These are phyloP conservation scores for Ectropis grisescens DNA, from an alignment of 1,140 invertebrate species.

Conservation along the genomic window DNA sequence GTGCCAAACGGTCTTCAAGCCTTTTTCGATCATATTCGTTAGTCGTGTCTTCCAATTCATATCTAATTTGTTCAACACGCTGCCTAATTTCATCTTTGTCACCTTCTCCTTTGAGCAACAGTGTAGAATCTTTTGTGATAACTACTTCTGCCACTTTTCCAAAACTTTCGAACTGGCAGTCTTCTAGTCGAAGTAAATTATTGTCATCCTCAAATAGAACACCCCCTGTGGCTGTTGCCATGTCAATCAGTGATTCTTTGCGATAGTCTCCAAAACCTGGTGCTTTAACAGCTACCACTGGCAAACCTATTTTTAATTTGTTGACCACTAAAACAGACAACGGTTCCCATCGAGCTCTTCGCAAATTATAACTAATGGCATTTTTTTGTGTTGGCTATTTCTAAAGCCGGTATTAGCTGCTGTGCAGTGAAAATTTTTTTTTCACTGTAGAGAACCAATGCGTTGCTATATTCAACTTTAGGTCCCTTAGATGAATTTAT, in stretches of 20 bases:
- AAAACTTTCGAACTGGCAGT: constrained; percentile 87
- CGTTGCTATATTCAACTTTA: constrained; percentile 94
- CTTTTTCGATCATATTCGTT: constrained; percentile 85
- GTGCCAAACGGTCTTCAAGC: constrained; percentile 80
- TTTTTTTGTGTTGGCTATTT: constrained; percentile 87
- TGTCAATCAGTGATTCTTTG: constrained; percentile 94
- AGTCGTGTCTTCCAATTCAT: constrained; percentile 76
- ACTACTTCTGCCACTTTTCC: constrained; percentile 93
- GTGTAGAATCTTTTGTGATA: constrained; percentile 89
- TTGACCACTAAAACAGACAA: constrained; percentile 83
- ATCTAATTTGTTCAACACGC: constrained; percentile 75
- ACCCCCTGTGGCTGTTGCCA: constrained; percentile 96
- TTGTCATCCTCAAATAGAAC: constrained; percentile 97
- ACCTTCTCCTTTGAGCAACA: constrained; percentile 71
- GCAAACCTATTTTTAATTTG: constrained; percentile 92
- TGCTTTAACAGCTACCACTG: constrained; percentile 97
- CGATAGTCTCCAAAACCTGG: constrained; percentile 98
- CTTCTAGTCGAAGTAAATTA: constrained; percentile 95
- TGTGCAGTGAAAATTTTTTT: constrained; percentile 94
- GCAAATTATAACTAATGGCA: constrained; percentile 83
- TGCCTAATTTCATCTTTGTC: constrained; percentile 73
- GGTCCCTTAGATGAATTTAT: constrained; percentile 91
- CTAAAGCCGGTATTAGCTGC: constrained; percentile 91
- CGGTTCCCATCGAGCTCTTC: constrained; percentile 88
- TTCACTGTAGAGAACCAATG: constrained; percentile 87